Conservation (phyloP, 2,888 invertebrate species). For the Ceratothoa steindachneri region DNA sequence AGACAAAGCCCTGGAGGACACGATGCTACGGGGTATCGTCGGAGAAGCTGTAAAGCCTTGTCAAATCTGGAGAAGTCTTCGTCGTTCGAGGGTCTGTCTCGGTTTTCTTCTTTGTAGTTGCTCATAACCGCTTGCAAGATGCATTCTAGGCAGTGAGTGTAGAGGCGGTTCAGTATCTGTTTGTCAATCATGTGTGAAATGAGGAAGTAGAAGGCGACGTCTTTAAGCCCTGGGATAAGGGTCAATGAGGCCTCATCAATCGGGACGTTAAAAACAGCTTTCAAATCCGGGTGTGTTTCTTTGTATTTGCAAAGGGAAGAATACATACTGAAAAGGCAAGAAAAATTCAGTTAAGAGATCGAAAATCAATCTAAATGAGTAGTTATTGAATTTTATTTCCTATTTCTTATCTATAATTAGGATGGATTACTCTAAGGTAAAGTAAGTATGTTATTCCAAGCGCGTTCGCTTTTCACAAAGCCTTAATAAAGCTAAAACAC, state of each 20-base stretch:
- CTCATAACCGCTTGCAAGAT: slow-evolving; percentile 1
- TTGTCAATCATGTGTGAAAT: slow-evolving; percentile 26
- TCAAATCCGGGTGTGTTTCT: not conserved
- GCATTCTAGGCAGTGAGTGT: slow-evolving; percentile 26
- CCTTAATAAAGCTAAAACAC: too few relatives aligned
- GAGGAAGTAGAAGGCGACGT: slow-evolving; percentile 42
- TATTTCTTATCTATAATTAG: too few relatives aligned
- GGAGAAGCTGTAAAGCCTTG: not conserved
- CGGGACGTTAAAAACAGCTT: not conserved
- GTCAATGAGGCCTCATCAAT: slow-evolving; percentile 2
- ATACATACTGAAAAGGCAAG: not conserved
- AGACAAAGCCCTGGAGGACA: slow-evolving; percentile 40
- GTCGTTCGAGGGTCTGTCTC: too few relatives aligned
- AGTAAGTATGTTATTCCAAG: too few relatives aligned
- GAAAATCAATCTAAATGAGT: too few relatives aligned
- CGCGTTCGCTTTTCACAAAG: too few relatives aligned
- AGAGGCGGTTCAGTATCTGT: slow-evolving; percentile 28
- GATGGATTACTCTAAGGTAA: too few relatives aligned
- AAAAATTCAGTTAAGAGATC: too few relatives aligned
- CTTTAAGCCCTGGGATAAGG: slow-evolving; percentile 27
- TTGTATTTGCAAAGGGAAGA: not conserved
- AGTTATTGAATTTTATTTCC: too few relatives aligned
- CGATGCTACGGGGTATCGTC: slow-evolving; percentile 30
- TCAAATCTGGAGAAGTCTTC: not conserved
- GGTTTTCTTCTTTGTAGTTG: not conserved